Evolutionary conservation across 2,113 vertebrate species (phyloP).

Genomic region (Accipiter virgatus): DNA sequence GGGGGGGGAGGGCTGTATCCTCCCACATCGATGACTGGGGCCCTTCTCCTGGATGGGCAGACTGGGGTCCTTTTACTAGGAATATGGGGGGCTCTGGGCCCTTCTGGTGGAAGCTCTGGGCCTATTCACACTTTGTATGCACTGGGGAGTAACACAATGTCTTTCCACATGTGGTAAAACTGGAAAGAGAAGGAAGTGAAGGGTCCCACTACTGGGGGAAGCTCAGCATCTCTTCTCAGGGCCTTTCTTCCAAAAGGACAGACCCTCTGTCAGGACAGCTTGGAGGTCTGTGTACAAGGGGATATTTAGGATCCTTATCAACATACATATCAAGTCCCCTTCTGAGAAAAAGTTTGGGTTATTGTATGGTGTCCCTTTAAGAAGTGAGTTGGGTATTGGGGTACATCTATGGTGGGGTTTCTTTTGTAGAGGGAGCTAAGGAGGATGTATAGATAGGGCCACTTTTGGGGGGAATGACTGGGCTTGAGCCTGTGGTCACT

Average conservation of each 20-base stretch:
- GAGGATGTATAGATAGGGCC: neutral
- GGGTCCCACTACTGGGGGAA: neutral
- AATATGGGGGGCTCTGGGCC: neutral
- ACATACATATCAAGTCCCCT: fast-evolving
- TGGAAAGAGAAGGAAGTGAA: neutral
- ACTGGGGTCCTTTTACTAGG: neutral
- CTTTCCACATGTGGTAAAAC: neutral
- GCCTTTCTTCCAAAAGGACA: neutral
- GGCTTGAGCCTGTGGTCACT: neutral
- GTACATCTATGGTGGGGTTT: neutral
- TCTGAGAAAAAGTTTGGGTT: neutral
- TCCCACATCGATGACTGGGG: neutral
- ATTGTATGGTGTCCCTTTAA: neutral
- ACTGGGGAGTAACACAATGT: neutral
- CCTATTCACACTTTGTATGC: neutral
- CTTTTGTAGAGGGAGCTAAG: neutral
- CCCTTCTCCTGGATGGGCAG: neutral
- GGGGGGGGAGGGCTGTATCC: neutral
- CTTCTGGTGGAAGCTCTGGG: neutral
- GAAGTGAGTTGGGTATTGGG: neutral
- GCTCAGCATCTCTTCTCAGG: neutral
- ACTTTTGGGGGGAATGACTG: neutral
- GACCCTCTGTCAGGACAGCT: neutral
- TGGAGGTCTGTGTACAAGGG: neutral
- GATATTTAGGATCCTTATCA: neutral